phyloP scores from a whole-genome alignment of 2,888 invertebrate genomes.

The Agrochola macilenta region DNA sequence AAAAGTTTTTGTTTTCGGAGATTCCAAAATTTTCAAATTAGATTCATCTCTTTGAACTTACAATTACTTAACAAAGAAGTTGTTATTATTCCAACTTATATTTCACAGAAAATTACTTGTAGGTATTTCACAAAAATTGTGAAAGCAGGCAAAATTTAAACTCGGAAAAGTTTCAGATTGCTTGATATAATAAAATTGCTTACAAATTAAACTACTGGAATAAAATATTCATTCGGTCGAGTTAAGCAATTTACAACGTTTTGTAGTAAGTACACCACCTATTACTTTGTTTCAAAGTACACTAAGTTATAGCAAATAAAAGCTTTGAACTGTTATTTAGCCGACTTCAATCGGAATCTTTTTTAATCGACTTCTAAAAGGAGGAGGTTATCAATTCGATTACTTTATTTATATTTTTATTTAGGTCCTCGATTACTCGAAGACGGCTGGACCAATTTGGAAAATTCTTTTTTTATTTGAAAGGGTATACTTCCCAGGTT shows the following conservation, averaged over 20 bases:
- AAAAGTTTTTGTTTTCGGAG: not conserved
- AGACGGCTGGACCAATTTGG: too few relatives aligned
- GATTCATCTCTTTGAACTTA: not conserved
- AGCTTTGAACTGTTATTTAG: too few relatives aligned
- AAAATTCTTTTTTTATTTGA: too few relatives aligned
- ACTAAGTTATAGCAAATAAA: too few relatives aligned
- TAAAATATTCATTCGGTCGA: not conserved
- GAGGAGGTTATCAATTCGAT: too few relatives aligned
- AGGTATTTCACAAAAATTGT: not conserved
- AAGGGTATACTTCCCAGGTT: too few relatives aligned
- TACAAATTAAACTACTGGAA: slow-evolving; percentile 8
- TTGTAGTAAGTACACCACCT: not conserved
- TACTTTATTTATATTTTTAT: too few relatives aligned
- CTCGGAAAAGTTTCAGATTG: slow-evolving; percentile 9
- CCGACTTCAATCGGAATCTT: too few relatives aligned
- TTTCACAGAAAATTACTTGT: too few relatives aligned
- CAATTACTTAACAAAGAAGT: not conserved
- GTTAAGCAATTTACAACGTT: slow-evolving; percentile 3
- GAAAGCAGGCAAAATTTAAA: slow-evolving; percentile 3
- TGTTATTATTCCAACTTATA: not conserved
- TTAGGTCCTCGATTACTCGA: too few relatives aligned
- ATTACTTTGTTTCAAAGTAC: not conserved
- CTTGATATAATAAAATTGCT: slow-evolving; percentile 8
- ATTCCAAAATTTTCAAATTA: not conserved
- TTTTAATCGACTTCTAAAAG: too few relatives aligned